Evolutionary conservation across 2,113 vertebrate genomes (phyloP).

Genomic region (Lamprologus lemairii): DNA sequence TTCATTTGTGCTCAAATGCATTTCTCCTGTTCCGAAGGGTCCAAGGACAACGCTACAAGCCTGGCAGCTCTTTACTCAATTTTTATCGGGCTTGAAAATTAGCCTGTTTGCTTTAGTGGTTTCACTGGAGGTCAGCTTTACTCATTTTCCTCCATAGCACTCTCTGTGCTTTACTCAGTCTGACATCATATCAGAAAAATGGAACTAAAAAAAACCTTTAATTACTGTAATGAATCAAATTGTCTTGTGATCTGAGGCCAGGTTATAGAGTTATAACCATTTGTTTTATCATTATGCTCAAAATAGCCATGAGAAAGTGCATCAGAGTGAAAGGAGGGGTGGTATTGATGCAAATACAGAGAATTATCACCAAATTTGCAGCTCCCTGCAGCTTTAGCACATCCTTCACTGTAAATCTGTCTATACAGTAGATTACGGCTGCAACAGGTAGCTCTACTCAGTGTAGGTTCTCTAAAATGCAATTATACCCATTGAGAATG

Average conservation of each 20-base stretch:
- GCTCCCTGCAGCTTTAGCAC: not conserved
- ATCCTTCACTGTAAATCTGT: not conserved
- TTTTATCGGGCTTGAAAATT: not conserved
- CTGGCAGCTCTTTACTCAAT: not conserved
- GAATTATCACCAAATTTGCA: not conserved
- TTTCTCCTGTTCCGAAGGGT: not conserved
- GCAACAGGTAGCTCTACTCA: not conserved
- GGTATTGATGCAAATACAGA: not conserved
- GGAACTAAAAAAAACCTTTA: not conserved
- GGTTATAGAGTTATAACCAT: not conserved
- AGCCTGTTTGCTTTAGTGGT: not conserved
- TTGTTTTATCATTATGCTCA: not conserved
- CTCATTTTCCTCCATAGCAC: not conserved
- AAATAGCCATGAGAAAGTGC: not conserved
- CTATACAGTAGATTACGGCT: not conserved
- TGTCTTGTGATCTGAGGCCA: not conserved
- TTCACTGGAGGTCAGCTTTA: not conserved
- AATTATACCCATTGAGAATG: not conserved
- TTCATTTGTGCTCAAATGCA: not conserved
- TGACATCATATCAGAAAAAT: not conserved
- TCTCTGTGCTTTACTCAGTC: not conserved
- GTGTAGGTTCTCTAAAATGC: not conserved
- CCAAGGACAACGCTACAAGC: not conserved
- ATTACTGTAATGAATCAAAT: not conserved
- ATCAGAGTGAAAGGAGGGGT: not conserved